phyloP scores from a whole-genome alignment of 2,888 invertebrate genomes.

The Eilema griseolum region DNA sequence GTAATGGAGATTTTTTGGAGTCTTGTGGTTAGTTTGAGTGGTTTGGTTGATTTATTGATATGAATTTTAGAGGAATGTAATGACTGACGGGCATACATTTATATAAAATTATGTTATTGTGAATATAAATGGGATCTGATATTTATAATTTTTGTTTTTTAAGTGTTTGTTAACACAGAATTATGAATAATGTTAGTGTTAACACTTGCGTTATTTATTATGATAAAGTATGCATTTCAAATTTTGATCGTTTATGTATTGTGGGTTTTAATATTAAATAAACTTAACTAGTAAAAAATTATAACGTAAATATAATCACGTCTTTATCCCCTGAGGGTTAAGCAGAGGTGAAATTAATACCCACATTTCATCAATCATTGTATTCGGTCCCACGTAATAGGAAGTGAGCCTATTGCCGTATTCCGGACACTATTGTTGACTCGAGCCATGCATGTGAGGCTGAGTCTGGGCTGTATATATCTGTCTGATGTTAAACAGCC shows the following conservation, averaged over 20 bases:
- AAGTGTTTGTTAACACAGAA: background rate
- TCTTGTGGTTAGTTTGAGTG: slow-evolving; percentile 11
- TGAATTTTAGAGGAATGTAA: slow-evolving; percentile 9
- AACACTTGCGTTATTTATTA: background rate
- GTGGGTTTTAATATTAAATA: too few relatives aligned
- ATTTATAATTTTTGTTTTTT: background rate
- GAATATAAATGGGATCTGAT: background rate
- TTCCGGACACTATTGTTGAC: too few relatives aligned
- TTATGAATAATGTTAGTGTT: background rate
- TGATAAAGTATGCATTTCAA: background rate
- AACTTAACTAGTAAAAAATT: too few relatives aligned
- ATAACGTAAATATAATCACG: too few relatives aligned
- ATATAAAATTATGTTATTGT: slow-evolving; percentile 2
- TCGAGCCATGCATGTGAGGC: too few relatives aligned
- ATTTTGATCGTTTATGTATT: background rate
- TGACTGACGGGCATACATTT: background rate
- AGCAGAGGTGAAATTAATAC: too few relatives aligned
- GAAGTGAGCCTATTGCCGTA: too few relatives aligned
- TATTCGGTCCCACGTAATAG: too few relatives aligned
- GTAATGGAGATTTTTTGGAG: slow-evolving; percentile 7
- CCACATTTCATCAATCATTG: too few relatives aligned
- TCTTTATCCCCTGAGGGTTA: too few relatives aligned
- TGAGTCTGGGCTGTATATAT: too few relatives aligned
- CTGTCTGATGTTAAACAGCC: too few relatives aligned
- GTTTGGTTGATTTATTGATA: slow-evolving; percentile 14